Evolutionary conservation across 2,113 vertebrate genomes (phyloP), one percentile per base, ranked within the genome.

Genomic region (Excalfactoria chinensis): DNA sequence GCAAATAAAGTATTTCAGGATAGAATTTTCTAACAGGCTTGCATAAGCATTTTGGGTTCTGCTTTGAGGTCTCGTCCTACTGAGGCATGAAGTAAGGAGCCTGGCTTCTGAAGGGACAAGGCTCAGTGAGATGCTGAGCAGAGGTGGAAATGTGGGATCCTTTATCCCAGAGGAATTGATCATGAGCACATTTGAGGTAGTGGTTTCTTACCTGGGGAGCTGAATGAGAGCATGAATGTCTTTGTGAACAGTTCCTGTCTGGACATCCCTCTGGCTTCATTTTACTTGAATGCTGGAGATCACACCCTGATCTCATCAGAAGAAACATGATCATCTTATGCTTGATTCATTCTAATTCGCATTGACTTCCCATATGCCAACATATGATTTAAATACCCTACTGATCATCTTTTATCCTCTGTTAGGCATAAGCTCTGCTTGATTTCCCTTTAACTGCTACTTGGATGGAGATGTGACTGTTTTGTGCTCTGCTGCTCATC

Each of bases 401-500:
- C 66, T 85, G 82, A 92, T 90, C 68, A 67, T 87, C 88, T 92
- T 88, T 95, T 92, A 95, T 90, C 74, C 86, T 77, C 82, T 89
- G 75, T 92, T 94, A 63, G 64, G 78, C 90, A 92, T 95, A 58
- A 91, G 68, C 49, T 89, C 85, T 89, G 94, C 93, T 94, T 95
- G 74, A 93, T 80, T 95, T 93, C 89, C 87, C 75, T 89, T 95
- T 81, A 91, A 86, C 71, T 82, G 76, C 72, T 90, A 69, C 82
- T 89, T 86, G 76, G 76, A 72, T 89, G 84, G 87, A 95, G 87
- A 79, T 0, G 6, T 79, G 88, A 76, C 62, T 76, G 64, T 55
- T 84, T 83, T 62, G 55, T 90, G 84, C 78, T 88, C 63, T 72
- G 74, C 73, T 76, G 75, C 74, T 93, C 64, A 67, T 90, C 86